A percentile compares a stretch with the other conserved stretches of the same genome.
Conservation (phyloP, 2,888 invertebrate genomes). For the Calameuta idolon region DNA sequence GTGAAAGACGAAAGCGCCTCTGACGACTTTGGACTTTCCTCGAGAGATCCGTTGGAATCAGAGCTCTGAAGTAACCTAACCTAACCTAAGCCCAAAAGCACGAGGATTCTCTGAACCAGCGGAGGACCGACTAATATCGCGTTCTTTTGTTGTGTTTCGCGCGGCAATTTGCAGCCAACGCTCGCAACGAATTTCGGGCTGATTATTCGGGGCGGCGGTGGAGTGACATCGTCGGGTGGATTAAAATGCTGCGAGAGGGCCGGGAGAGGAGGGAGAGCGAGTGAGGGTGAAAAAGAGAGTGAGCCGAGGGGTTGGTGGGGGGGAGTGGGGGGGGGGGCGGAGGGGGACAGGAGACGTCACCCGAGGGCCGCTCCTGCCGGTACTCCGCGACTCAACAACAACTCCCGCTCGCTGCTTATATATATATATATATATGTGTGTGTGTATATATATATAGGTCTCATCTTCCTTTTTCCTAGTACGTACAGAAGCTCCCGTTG, state of each 20-base stretch:
- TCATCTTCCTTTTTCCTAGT: not conserved
- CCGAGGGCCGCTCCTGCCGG: conserved; percentile 30
- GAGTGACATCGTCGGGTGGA: conserved; percentile 28
- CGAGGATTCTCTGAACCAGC: not conserved
- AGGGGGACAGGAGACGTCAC: conserved; percentile 34
- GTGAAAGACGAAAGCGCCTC: not conserved
- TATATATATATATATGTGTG: not conserved
- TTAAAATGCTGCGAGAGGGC: conserved; percentile 56
- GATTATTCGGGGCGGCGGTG: conserved; percentile 60
- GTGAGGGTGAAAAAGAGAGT: conserved; percentile 23
- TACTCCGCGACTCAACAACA: not conserved
- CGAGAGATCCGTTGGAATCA: not conserved
- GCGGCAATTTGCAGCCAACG: conserved; percentile 56
- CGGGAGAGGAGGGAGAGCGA: conserved; percentile 13
- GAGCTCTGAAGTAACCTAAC: not conserved
- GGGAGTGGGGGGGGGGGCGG: conserved; percentile 24
- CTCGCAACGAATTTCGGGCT: conserved; percentile 63
- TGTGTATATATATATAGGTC: not conserved
- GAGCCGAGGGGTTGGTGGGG: conserved; percentile 17
- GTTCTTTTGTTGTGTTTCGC: conserved; percentile 63
- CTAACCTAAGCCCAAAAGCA: not conserved
- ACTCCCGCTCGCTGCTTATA: not conserved
- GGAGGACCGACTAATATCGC: conserved; percentile 57
- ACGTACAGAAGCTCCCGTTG: not conserved
- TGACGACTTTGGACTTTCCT: conserved; percentile 8